These are phyloP conservation scores for Stichodactyla helianthus DNA, from an alignment of 64 coral and sea anemone genomes.

Conservation along the genomic window DNA sequence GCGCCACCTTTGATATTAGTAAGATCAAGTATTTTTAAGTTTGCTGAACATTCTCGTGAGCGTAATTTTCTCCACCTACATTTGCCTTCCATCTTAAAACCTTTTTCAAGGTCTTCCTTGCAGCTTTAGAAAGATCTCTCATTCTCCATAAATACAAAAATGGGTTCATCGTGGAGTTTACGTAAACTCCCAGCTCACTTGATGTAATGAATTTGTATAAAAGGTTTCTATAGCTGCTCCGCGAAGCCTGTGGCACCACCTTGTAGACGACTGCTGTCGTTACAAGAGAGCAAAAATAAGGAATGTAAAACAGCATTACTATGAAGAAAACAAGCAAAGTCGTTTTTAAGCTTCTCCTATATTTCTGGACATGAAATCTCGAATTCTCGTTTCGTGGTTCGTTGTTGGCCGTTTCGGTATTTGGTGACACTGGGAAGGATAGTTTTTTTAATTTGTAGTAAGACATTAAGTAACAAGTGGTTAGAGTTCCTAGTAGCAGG, in stretches of 20 bases:
- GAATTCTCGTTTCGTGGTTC: neutral
- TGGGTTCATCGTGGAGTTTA: slow-evolving; percentile 18
- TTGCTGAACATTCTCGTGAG: neutral
- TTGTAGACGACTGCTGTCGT: neutral
- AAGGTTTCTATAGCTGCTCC: neutral
- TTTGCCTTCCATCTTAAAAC: neutral
- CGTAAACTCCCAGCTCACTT: neutral
- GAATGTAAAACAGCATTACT: slow-evolving; percentile 4
- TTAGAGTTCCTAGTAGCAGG: neutral
- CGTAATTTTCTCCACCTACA: neutral
- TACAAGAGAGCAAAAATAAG: neutral
- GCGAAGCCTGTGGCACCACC: neutral
- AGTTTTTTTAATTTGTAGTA: slow-evolving; percentile 1
- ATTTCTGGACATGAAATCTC: slow-evolving; percentile 3
- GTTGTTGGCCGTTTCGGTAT: neutral
- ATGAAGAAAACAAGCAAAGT: slow-evolving; percentile 3
- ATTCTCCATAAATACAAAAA: slow-evolving; percentile 25
- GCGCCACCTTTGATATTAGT: no score
- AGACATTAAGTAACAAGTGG: neutral
- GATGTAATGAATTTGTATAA: neutral
- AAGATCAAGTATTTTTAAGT: neutral
- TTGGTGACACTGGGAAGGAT: neutral
- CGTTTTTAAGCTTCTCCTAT: neutral
- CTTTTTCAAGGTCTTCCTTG: neutral
- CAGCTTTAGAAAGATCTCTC: neutral